Conservation (phyloP, 30 jellyfish, hydroid and myxozoan genomes). For the Aurelia sp. region DNA sequence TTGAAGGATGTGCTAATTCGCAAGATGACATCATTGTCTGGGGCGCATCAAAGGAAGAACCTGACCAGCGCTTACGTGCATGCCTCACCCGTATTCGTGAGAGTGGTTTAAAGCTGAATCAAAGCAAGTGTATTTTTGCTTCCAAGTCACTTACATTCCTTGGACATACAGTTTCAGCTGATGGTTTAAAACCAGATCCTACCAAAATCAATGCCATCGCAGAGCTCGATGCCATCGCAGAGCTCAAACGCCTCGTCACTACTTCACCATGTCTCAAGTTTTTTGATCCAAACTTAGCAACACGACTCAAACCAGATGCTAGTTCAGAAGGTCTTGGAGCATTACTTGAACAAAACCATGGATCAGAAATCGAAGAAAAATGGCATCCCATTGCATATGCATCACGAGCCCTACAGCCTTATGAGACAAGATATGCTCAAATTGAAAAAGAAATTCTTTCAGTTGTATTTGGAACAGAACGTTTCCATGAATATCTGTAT, state of each 20-base stretch:
- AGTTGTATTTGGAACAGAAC: slow-evolving; percentile 51
- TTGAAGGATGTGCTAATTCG: slow-evolving; percentile 48
- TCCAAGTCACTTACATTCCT: neutral
- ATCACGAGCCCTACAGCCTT: slow-evolving; percentile 42
- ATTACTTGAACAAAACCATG: slow-evolving; percentile 59
- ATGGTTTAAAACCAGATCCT: slow-evolving; percentile 60
- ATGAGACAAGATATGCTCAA: slow-evolving; percentile 54
- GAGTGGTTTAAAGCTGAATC: too few relatives aligned
- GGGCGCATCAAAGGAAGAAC: slow-evolving; percentile 24
- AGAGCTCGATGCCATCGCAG: slow-evolving; percentile 61
- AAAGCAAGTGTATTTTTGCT: too few relatives aligned
- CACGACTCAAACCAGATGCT: slow-evolving; percentile 55
- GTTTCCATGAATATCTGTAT: slow-evolving; percentile 52
- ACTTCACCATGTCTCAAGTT: slow-evolving; percentile 58
- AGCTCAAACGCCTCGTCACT: slow-evolving; percentile 70
- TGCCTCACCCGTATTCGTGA: too few relatives aligned
- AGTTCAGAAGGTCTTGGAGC: slow-evolving; percentile 70
- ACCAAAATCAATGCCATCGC: slow-evolving; percentile 38
- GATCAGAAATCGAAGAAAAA: slow-evolving; percentile 30
- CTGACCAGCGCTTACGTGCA: too few relatives aligned
- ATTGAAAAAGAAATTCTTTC: slow-evolving; percentile 51
- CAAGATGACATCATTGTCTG: slow-evolving; percentile 61
- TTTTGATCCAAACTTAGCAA: slow-evolving; percentile 60
- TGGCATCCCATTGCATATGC: slow-evolving; percentile 62
- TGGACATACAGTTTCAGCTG: slow-evolving; percentile 28